Percentiles rank a stretch among this genome's conserved stretches.
These are phyloP conservation scores for Nyctibius grandis DNA, from an alignment of 2,797 vertebrate species.

Conservation along the genomic window DNA sequence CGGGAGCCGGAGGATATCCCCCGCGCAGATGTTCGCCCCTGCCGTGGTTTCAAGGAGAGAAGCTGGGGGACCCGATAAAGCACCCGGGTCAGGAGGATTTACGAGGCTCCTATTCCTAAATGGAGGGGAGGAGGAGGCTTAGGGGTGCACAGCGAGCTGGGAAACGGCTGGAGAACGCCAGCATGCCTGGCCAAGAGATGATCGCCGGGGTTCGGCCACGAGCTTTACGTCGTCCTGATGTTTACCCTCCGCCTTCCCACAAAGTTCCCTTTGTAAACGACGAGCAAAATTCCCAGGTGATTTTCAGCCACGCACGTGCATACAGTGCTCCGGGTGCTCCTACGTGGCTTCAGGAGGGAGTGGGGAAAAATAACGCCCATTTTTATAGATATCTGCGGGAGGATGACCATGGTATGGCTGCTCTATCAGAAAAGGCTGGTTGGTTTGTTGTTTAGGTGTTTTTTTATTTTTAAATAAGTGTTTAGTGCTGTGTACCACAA, in stretches of 20 bases:
- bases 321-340: neutral
- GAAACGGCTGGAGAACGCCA: neutral
- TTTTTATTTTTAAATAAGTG: neutral
- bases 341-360: neutral
- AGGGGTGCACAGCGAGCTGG: neutral
- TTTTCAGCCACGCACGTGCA: neutral
- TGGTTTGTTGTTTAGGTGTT: neutral
- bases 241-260: neutral
- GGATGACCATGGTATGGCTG: neutral
- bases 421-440: neutral
- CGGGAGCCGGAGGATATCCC: neutral
- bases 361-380: neutral
- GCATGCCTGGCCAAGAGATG: neutral
- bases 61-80: neutral
- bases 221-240: neutral
- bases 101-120: neutral
- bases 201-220: rapidly evolving
- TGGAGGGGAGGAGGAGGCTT: neutral
- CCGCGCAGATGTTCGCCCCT: neutral
- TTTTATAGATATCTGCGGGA: neutral
- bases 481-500: slow-evolving; percentile 3
- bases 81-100: neutral
- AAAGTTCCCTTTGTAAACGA: neutral
- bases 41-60: neutral
- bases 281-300: neutral